Evolutionary conservation across 2,797 vertebrate genomes (phyloP).

Genomic region (Sebastes trivittatus): DNA sequence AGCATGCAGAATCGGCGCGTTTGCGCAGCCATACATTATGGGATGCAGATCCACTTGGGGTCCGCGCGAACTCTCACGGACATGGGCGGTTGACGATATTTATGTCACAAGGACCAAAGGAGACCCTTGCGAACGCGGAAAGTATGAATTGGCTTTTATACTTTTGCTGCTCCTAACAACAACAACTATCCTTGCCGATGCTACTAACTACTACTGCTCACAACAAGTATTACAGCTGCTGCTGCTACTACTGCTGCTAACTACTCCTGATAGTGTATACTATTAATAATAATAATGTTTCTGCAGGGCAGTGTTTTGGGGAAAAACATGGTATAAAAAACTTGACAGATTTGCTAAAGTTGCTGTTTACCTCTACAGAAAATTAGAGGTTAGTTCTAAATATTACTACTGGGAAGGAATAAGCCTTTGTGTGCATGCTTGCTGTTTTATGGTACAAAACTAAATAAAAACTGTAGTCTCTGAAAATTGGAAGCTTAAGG

Average conservation of each 20-base stretch:
- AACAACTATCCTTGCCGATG: not conserved
- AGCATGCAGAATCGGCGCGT: not conserved
- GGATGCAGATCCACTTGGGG: not conserved
- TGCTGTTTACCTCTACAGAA: not conserved
- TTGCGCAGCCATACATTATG: not conserved
- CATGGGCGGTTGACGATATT: not conserved
- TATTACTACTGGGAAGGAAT: not conserved
- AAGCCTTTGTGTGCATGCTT: conserved; percentile 63
- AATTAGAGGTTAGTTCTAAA: not conserved
- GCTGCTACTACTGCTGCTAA: not conserved
- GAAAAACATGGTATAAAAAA: not conserved
- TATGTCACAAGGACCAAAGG: not conserved
- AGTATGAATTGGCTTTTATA: not conserved
- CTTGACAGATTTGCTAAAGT: not conserved
- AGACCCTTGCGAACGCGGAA: not conserved
- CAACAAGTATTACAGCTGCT: not conserved
- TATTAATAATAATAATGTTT: not conserved
- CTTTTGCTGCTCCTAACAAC: not conserved
- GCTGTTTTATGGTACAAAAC: conserved; percentile 16
- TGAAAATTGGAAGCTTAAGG: not conserved
- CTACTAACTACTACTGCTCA: not conserved
- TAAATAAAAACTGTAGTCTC: not conserved
- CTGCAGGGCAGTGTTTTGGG: conserved; percentile 42
- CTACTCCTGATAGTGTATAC: not conserved
- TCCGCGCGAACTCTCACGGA: not conserved